Base-by-base conservation (phyloP, 2,797 vertebrate species). In the Sparus aurata region DNA sequence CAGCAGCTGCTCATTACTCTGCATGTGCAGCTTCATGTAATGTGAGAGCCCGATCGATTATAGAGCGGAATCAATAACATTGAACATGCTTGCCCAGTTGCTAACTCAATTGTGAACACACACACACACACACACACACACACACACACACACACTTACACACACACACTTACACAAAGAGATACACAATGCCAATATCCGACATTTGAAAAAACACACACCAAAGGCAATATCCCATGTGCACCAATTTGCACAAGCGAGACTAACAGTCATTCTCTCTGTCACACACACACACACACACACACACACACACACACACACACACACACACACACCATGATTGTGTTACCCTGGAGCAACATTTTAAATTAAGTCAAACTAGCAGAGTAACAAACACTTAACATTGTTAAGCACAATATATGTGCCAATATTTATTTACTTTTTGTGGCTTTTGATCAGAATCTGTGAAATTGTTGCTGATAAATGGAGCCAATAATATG, bases 21-120 rank as follows among this genome's bases (percentile, higher is more conserved):
- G 63, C 77, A 89, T 72, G 80, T 81, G 67, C 66, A 72, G 76
- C 75, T 80, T 69, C 78, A 72, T 84, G 89, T 85, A 85, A 88
- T 45, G 64, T 22, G 75, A 85, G 75, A 80, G 78, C 30, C 9
- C 17, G 23, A 90, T 92, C 45, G 75, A 91, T 88, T 79, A 85
- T 75, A 69, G 81, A 25, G 69, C 15, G 0, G 15, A 74, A 92
- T 93, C 92, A 93, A 92, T 92, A 87, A 22, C 49, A 77, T 75
- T 59, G 82, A 89, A 88, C 83, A 82, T 55, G 81, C 59, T 72
- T 76, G 79, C 58, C 62, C 43, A 57, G 81, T 85, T 87, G 72
- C 82, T 77, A 86, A 79, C 46, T 79, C 71, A 79, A 60, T 64
- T 77, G 52, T 45, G 47, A 78, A 22, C 3, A 23, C 27, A 49